These are phyloP conservation scores for Platycnemis pennipes DNA, from an alignment of 2,888 invertebrate species.

Conservation along the genomic window DNA sequence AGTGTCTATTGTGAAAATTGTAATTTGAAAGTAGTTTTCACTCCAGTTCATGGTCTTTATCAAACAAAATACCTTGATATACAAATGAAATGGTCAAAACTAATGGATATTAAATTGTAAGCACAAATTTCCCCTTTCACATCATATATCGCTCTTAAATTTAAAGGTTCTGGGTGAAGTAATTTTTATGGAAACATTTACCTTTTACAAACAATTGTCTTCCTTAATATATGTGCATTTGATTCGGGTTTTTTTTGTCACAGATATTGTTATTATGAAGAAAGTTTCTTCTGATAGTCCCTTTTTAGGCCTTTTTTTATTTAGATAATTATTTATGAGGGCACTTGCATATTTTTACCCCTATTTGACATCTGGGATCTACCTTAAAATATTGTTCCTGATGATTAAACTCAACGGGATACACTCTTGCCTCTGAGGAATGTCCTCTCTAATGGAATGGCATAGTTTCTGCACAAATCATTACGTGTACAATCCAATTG, in stretches of 20 bases:
- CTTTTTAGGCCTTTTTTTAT: too few species aligned
- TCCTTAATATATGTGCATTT: neutral
- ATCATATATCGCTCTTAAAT: too few species aligned
- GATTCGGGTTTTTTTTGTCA: neutral
- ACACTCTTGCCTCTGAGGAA: neutral
- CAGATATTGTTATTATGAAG: neutral
- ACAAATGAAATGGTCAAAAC: too few species aligned
- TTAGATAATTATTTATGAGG: neutral
- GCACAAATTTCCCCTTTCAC: too few species aligned
- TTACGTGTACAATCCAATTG: neutral
- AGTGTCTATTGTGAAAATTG: too few species aligned
- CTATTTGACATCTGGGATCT: neutral
- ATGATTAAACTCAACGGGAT: neutral
- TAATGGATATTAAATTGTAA: too few species aligned
- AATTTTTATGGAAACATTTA: neutral
- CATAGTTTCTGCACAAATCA: neutral
- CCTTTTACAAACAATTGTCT: neutral
- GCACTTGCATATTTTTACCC: neutral
- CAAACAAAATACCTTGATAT: too few species aligned
- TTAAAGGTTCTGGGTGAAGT: too few species aligned
- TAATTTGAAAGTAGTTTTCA: too few species aligned
- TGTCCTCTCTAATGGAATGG: neutral
- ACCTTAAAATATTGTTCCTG: neutral
- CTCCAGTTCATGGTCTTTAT: too few species aligned
- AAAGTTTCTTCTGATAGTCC: neutral